Percentiles rank a stretch among this genome's conserved stretches.
Evolutionary conservation across 1,140 invertebrate genomes (phyloP).

Genomic region (Lordiphosa collinella): DNA sequence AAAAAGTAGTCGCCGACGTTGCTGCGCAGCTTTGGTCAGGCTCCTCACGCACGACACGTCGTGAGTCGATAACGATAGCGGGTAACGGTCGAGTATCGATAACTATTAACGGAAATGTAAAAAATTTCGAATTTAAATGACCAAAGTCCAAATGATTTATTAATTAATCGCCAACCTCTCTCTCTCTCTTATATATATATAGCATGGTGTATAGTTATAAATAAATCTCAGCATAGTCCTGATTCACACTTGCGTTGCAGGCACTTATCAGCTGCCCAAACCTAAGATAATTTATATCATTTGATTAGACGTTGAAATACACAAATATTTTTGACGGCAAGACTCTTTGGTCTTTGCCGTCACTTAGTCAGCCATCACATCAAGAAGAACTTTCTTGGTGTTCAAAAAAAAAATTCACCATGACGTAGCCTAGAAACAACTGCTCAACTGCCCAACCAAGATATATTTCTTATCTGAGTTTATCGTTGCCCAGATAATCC

Average conservation of each 20-base stretch:
- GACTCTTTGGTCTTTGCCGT: constrained; percentile 38
- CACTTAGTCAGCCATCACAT: constrained; percentile 37
- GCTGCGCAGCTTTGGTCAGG: no score
- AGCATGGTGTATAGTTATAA: no score
- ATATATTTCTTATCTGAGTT: constrained; percentile 20
- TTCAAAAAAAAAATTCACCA: constrained; percentile 1
- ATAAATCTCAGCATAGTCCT: no score
- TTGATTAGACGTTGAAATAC: constrained; percentile 17
- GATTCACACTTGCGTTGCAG: no score
- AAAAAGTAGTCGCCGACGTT: no score
- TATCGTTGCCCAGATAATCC: constrained; percentile 18
- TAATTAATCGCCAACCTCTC: no score
- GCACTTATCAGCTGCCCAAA: no score
- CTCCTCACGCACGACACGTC: no score
- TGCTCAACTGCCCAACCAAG: not conserved
- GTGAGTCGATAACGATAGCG: no score
- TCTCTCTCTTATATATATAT: no score
- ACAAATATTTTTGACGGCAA: not conserved
- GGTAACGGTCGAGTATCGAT: not conserved
- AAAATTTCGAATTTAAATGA: not conserved
- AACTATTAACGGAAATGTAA: not conserved
- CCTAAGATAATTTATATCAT: not conserved
- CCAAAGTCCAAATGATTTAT: no score
- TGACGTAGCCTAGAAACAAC: constrained; percentile 24
- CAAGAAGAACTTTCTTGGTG: constrained; percentile 15